A percentile compares a stretch with the other conserved stretches of the same genome.
phyloP scores from a whole-genome alignment of 2,113 vertebrate genomes.

The Pituophis catenifer region DNA sequence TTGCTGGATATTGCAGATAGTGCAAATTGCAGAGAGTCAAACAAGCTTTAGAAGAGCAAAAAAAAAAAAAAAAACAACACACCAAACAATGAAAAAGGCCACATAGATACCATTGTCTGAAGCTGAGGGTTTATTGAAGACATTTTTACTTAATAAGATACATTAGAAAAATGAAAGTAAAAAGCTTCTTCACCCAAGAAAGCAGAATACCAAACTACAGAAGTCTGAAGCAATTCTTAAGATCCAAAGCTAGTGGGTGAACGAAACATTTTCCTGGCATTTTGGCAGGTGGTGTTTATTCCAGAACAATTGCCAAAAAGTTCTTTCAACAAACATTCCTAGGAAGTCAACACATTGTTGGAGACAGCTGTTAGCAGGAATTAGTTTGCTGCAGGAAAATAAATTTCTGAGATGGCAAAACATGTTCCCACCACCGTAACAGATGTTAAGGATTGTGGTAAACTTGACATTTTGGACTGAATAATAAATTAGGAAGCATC shows the following conservation, averaged over 20 bases:
- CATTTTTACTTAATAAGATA: conserved; percentile 35
- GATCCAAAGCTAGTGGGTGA: conserved; percentile 31
- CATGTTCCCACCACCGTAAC: neutral
- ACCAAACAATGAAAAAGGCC: neutral
- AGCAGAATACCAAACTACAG: conserved; percentile 8
- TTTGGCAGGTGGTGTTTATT: conserved; percentile 9
- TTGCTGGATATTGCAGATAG: neutral
- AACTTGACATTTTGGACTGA: conserved; percentile 8
- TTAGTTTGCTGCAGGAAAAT: neutral
- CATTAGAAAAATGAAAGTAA: conserved; percentile 32
- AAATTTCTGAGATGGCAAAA: conserved; percentile 14
- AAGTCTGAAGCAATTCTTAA: conserved; percentile 53
- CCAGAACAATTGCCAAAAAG: neutral
- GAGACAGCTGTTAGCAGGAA: conserved; percentile 23
- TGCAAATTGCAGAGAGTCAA: neutral
- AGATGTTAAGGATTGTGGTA: conserved; percentile 17
- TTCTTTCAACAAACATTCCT: conserved; percentile 39
- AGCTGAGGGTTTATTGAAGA: neutral
- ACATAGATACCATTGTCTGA: neutral
- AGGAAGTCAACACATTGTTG: conserved; percentile 27
- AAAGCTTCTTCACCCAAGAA: conserved; percentile 25
- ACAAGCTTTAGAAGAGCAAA: neutral
- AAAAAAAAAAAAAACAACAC: neutral
- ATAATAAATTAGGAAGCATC: neutral
- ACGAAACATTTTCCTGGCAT: conserved; percentile 19